A percentile compares a stretch with the other conserved stretches of the same genome.
These are phyloP conservation scores for Sphaeramia orbicularis DNA, from an alignment of 2,797 vertebrate species.

Conservation along the genomic window DNA sequence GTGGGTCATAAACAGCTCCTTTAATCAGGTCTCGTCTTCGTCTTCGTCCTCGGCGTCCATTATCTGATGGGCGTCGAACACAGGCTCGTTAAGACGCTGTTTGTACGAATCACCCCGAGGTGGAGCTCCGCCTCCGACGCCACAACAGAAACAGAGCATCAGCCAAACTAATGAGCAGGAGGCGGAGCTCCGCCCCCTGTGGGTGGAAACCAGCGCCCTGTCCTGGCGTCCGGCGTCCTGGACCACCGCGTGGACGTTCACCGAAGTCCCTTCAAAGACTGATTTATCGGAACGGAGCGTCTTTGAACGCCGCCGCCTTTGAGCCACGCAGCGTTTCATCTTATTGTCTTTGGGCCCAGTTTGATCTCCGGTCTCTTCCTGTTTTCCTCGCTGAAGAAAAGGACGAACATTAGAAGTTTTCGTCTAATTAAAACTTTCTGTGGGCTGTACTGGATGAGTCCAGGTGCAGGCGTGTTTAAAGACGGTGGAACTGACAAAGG, in stretches of 20 bases:
- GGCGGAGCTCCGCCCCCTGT: slow-evolving; percentile 3
- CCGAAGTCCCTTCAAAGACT: background rate
- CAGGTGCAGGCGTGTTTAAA: slow-evolving; percentile 51
- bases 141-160: background rate
- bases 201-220: slow-evolving; percentile 3
- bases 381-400: slow-evolving; percentile 41
- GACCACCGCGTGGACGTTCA: background rate
- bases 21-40: no score
- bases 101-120: slow-evolving; percentile 27
- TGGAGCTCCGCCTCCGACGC: slow-evolving; percentile 5
- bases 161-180: slow-evolving; percentile 33
- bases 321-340: slow-evolving; percentile 38
- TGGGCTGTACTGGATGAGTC: slow-evolving; percentile 27
- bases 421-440: slow-evolving; percentile 69
- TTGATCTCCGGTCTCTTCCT: slow-evolving; percentile 35
- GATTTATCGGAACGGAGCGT: slow-evolving; percentile 17
- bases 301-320: slow-evolving; percentile 34
- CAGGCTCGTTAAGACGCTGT: slow-evolving; percentile 41
- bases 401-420: slow-evolving; percentile 44
- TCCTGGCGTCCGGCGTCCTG: background rate
- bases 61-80: background rate
- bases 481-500: slow-evolving; percentile 53
- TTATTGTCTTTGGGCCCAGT: slow-evolving; percentile 49
- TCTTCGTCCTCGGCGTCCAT: no score
- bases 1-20: no score